Conservation (phyloP, 2,888 invertebrate species). For the Macrostomum cliftonense region DNA sequence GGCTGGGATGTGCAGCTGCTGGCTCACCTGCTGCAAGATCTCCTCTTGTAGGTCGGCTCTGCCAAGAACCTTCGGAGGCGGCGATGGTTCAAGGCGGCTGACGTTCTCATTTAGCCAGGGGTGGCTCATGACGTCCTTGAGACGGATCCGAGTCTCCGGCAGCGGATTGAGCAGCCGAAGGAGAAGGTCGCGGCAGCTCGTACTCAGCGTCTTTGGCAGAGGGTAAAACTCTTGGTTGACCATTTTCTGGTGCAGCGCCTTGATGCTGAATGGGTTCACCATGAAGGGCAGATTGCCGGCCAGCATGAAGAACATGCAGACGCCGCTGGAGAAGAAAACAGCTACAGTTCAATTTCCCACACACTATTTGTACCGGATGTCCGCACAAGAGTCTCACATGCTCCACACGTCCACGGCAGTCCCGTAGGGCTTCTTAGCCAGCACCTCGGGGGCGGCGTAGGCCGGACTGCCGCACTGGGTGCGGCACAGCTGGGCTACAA, state of each 20-base stretch:
- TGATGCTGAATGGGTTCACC: conserved; percentile 35
- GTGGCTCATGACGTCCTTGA: conserved; percentile 27
- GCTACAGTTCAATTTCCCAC: no score
- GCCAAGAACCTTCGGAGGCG: conserved; percentile 24
- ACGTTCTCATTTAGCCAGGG: conserved; percentile 20
- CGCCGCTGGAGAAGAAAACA: conserved; percentile 21
- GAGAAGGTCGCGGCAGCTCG: conserved; percentile 18
- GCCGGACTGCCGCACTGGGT: conserved; percentile 37
- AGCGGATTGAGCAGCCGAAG: conserved; percentile 26
- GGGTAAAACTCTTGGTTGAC: conserved; percentile 28
- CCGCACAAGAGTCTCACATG: conserved; percentile 26
- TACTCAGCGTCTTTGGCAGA: conserved; percentile 20
- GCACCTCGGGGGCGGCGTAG: conserved; percentile 35
- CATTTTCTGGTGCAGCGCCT: conserved; percentile 33
- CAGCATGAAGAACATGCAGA: conserved; percentile 36
- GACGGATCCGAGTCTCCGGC: conserved; percentile 23
- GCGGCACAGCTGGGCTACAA: conserved; percentile 16
- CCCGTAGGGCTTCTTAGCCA: conserved; percentile 31
- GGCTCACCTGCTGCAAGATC: conserved; percentile 27
- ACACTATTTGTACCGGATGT: no score
- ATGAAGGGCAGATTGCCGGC: conserved; percentile 34
- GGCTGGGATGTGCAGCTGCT: conserved; percentile 22
- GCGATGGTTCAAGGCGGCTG: conserved; percentile 17
- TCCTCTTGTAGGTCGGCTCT: conserved; percentile 21
- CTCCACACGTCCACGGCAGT: conserved; percentile 35